Percentiles rank a stretch among this genome's conserved stretches.
phyloP scores from a whole-genome alignment of 2,113 vertebrate genomes.

The Parus major region DNA sequence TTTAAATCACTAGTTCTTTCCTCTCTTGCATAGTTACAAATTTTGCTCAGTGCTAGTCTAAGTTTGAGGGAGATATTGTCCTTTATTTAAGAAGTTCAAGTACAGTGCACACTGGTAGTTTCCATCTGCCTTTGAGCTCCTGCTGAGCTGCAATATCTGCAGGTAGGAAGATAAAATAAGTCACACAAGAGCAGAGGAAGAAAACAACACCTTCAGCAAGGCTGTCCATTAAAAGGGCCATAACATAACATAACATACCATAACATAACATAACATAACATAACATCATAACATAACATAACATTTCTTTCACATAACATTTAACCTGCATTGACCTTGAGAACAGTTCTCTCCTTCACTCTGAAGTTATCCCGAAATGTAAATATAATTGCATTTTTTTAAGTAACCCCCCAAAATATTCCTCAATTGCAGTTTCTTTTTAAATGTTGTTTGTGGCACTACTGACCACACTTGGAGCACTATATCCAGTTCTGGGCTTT shows the following conservation, averaged over 20 bases:
- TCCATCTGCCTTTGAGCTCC: not conserved
- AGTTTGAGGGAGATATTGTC: not conserved
- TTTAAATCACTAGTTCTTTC: not conserved
- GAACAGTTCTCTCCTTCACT: not conserved
- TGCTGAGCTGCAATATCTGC: conserved; percentile 15
- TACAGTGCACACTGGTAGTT: not conserved
- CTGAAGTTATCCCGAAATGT: not conserved
- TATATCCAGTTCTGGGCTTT: not conserved
- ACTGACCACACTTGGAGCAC: not conserved
- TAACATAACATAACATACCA: too few species aligned
- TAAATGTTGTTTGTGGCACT: not conserved
- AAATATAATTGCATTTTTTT: not conserved
- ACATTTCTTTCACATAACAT: not conserved
- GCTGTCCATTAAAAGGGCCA: not conserved
- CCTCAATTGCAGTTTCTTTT: not conserved
- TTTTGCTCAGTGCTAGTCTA: not conserved
- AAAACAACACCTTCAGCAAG: not conserved
- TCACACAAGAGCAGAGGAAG: not conserved
- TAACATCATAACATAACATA: too few species aligned
- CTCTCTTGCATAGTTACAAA: not conserved
- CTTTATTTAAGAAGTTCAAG: conserved; percentile 9
- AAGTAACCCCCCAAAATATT: not conserved
- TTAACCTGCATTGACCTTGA: not conserved
- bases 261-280: too few species aligned
- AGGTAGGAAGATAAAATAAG: not conserved